These are phyloP conservation scores for Proterorhinus semilunaris DNA, from an alignment of 2,113 vertebrate genomes.

Conservation along the genomic window DNA sequence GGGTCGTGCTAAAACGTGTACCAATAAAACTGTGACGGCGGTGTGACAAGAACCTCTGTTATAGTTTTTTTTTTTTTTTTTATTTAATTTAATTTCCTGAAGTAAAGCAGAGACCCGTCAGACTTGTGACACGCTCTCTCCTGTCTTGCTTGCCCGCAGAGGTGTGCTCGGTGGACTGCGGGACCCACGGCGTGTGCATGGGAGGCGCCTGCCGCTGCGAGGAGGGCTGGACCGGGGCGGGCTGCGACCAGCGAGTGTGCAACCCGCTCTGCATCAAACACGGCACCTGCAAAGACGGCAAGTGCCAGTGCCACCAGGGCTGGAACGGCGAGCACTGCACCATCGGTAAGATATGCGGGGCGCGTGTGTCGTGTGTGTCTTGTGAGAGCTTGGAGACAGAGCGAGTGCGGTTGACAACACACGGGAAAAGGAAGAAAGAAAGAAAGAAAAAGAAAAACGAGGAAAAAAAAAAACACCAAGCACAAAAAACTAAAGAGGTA, in stretches of 20 bases:
- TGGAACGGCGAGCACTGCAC: conserved; percentile 99
- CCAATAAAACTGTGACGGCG: too few species aligned
- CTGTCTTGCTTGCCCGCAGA: conserved; percentile 72
- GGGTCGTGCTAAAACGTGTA: too few species aligned
- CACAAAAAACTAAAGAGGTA: conserved; percentile 48
- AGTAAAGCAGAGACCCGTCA: neutral
- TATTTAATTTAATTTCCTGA: too few species aligned
- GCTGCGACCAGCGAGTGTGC: conserved; percentile 96
- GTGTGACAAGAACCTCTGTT: too few species aligned
- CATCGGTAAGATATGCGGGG: conserved; percentile 85
- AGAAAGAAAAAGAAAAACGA: conserved; percentile 40
- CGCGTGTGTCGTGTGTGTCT: conserved; percentile 18
- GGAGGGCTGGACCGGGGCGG: conserved; percentile 95
- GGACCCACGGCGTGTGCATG: conserved; percentile 96
- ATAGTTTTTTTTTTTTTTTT: too few species aligned
- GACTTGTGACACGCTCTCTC: neutral
- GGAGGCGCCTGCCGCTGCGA: conserved; percentile 95
- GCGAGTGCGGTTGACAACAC: conserved; percentile 32
- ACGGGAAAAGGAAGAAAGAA: conserved; percentile 33
- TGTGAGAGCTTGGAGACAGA: conserved; percentile 23
- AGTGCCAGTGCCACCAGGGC: conserved; percentile 99
- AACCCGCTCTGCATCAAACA: conserved; percentile 97
- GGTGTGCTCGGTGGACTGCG: conserved; percentile 98
- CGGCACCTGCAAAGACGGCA: conserved; percentile 99
- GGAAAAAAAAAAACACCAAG: conserved; percentile 46